A percentile compares a stretch with the other conserved stretches of the same genome.
phyloP scores from a whole-genome alignment of 1,140 invertebrate species.

The Ostrea edulis region DNA sequence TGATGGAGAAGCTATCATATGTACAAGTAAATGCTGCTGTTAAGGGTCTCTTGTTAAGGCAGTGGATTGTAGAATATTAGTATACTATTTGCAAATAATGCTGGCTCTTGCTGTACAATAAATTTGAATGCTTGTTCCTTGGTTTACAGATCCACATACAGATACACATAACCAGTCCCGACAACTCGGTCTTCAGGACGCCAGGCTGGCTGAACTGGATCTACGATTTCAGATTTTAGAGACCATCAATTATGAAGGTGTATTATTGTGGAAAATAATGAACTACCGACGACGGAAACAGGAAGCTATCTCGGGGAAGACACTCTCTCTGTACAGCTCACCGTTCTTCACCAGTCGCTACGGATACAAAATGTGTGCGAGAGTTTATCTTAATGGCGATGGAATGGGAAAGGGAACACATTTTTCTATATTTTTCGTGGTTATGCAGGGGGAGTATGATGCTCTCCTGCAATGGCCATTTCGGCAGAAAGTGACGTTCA shows the following conservation, averaged over 20 bases:
- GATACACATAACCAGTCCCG: constrained; percentile 41
- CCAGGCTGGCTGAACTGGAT: constrained; percentile 66
- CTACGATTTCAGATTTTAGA: constrained; percentile 67
- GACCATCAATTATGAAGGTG: constrained; percentile 68
- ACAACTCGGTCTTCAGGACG: constrained; percentile 64
- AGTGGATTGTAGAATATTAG: too few species aligned
- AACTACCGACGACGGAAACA: constrained; percentile 65
- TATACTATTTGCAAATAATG: too few species aligned
- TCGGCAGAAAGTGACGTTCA: constrained; percentile 74
- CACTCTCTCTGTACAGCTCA: constrained; percentile 72
- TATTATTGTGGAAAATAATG: constrained; percentile 73
- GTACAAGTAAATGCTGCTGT: too few species aligned
- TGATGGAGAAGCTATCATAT: too few species aligned
- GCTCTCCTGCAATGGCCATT: constrained; percentile 77
- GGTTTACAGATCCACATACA: constrained; percentile 23
- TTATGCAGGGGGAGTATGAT: constrained; percentile 77
- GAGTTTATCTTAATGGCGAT: constrained; percentile 89
- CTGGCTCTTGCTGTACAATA: too few species aligned
- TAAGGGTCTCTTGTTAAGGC: too few species aligned
- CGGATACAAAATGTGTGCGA: constrained; percentile 77
- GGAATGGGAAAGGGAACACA: constrained; percentile 80
- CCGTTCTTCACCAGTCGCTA: constrained; percentile 75
- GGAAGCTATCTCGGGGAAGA: constrained; percentile 69
- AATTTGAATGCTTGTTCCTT: not conserved
- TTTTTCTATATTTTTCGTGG: constrained; percentile 77